Base-by-base conservation (phyloP, 1,140 invertebrate genomes). In the Nylanderia fulva region DNA sequence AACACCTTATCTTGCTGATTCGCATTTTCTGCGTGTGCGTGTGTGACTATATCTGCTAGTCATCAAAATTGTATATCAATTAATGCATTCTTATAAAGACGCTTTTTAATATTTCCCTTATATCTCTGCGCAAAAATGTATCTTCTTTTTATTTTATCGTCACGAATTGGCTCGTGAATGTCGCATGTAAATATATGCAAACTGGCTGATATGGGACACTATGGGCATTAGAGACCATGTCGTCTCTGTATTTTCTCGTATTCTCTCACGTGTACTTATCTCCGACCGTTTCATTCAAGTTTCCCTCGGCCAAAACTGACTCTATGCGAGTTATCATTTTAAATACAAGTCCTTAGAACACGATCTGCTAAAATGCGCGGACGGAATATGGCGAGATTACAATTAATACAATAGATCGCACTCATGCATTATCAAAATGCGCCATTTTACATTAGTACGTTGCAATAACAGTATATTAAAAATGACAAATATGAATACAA, bases 11-110 rank as follows among this genome's bases (percentile, higher is more conserved):
- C 39, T 21, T 36, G 21, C 52, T 63, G 33, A 72, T 54, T 24
- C 18, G 52, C n/a, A 39, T 82, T 86, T 64, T 54, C 29, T 69
- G 39, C 68, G 18, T 63, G 18, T 83, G 27, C 54, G 76, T 61
- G 45, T 3, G 27, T 6, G 18, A 48, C n/a, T n/a, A 13, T 58
- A 11, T 60, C 52, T 56, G n/a, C n/a, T n/a, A n/a, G n/a, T n/a
- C n/a, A n/a, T n/a, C n/a, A n/a, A n/a, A n/a, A 90, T 92, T 90
- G n/a, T n/a, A 89, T 88, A 87, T 89, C 86, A 90, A 88, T 92
- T 90, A 91, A 89, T 84, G 64, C 82, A 83, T 66, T 80, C 56
- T 39, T 33, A 52, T 21, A 29, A 18, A 48, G 15, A 48, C 4
- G 18, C 45, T 48, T 45, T 2, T 45, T 48, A 48, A 48, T 48